Evolutionary conservation across 2,888 invertebrate genomes (phyloP), one percentile per base, ranked within the genome.

Genomic region (Camponotus fellah): DNA sequence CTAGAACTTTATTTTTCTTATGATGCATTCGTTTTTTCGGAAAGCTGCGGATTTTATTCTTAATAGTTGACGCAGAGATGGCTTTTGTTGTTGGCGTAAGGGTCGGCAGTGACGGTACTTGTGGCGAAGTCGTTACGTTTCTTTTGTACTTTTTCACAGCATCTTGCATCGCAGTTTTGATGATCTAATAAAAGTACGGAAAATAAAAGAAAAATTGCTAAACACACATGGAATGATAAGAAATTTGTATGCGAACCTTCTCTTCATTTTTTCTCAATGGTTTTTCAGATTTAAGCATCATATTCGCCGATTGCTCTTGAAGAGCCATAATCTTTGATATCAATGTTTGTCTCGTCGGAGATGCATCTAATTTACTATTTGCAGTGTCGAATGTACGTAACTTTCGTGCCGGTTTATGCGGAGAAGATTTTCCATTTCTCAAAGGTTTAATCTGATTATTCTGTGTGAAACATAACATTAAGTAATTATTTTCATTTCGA

Each of bases 61-160:
- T 92, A 12, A 84, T 84, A 17, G 86, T 87, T 32, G 89, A 62
- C 21, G 85, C 14, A 4, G 85, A 68, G 32, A 56, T 85, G 3
- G 68, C 58, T 49, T 89, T 88, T 26, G 58, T 89, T 10, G 82
- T 85, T 0, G 88, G 60, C 26, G 82, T 66, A 5, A 83, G 75
- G 10, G 91, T 76, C 5, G 91, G 87, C 3, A 91, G 66, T 12
- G 90, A 81, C 5, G 91, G 87, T 56, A 89, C 77, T 37, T 91
- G 90, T 26, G 89, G n/a, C 1, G 89, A 85, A 9, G 83, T 79
- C 4, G 37, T 84, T 84, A 26, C 87, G 49, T 85, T 92, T 79
- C 89, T 92, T 84, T 92, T 94, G 72, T 94, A 93, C 72, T 92
- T 93, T 71, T 91, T 92, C 14, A 92, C 89, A 5, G 93, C 92